These are phyloP conservation scores for Mobula birostris DNA, from an alignment of 2,113 vertebrate species.

Conservation along the genomic window DNA sequence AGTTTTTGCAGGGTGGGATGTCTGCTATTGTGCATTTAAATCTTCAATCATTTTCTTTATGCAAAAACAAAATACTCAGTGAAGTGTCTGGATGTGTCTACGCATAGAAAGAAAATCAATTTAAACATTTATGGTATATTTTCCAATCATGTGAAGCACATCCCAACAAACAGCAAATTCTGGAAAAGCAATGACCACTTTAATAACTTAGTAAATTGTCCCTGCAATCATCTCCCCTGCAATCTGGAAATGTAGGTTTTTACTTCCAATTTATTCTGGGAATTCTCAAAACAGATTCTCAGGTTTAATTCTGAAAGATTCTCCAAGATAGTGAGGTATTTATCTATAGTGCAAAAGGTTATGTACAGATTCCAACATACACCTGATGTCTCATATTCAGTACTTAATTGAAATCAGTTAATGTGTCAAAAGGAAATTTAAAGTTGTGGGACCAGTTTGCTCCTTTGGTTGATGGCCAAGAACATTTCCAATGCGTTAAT, in stretches of 20 bases:
- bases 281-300: neutral
- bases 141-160: neutral
- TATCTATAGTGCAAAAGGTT: neutral
- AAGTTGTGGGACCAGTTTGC: neutral
- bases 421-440: neutral
- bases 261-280: too few relatives aligned
- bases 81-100: neutral
- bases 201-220: too few relatives aligned
- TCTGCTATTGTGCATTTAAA: neutral
- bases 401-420: neutral
- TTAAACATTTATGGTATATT: neutral
- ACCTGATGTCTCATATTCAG: neutral
- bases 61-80: neutral
- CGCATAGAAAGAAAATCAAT: neutral
- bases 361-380: neutral
- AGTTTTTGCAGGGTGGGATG: too few relatives aligned
- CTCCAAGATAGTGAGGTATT: neutral
- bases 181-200: neutral
- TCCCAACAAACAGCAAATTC: neutral
- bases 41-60: neutral
- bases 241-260: neutral
- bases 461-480: conserved; percentile 31
- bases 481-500: conserved; percentile 32
- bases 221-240: neutral
- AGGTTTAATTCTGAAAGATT: neutral